Percentiles rank a stretch among this genome's conserved stretches.
Evolutionary conservation across 2,888 invertebrate genomes (phyloP).

Genomic region (Callinectes sapidus): DNA sequence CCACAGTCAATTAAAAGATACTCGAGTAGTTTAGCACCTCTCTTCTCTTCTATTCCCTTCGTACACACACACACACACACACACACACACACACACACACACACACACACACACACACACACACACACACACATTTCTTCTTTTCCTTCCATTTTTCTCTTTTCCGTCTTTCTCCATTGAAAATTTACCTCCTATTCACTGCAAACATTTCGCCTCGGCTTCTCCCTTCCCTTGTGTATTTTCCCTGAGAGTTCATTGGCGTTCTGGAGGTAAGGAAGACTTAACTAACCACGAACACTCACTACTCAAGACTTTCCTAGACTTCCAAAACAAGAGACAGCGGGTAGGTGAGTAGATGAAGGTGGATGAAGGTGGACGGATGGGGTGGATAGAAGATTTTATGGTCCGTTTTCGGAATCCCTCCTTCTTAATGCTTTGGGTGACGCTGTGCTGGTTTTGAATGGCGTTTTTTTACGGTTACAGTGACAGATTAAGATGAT

Average conservation of each 20-base stretch:
- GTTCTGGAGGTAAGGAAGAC: not conserved
- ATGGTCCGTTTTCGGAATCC: no score
- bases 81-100: no score
- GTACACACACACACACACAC: not conserved
- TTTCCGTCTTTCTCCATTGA: not conserved
- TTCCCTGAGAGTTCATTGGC: not conserved
- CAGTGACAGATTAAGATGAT: no score
- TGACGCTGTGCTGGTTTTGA: no score
- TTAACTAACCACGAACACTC: not conserved
- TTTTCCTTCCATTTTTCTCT: not conserved
- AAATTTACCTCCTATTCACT: slow-evolving; percentile 17
- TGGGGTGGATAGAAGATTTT: no score
- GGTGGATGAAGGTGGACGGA: no score
- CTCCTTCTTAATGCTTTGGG: no score
- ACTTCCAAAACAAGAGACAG: not conserved
- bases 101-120: no score
- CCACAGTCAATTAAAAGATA: not conserved
- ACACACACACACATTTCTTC: not conserved
- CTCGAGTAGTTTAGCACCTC: not conserved
- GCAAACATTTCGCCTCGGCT: not conserved
- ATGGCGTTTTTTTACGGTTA: no score
- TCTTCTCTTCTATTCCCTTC: not conserved
- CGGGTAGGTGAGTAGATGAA: not conserved
- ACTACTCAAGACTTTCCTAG: not conserved
- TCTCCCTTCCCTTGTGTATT: not conserved